Evolutionary conservation across 1,140 invertebrate species (phyloP), one percentile per base, ranked within the genome.

Genomic region (Heliothis virescens): DNA sequence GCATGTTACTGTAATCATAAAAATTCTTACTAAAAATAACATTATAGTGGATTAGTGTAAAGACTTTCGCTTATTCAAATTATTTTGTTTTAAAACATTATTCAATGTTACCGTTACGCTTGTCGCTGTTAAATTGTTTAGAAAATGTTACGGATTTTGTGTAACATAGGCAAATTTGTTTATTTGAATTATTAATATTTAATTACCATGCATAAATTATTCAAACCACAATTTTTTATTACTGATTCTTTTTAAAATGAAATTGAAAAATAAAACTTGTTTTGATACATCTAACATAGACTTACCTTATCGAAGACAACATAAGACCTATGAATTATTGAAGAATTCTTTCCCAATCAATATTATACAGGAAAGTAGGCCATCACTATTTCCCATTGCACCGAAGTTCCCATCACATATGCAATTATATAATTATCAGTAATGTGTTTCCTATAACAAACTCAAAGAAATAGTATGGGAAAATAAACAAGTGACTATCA

Each of bases 1-100:
- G 41, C 62, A 48, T 18, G 18, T 48, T 65, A 65, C 34, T 65
- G 34, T 12, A 34, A 47, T 65, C 4, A 65, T 41, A 16, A 47
- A 48, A 0, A 65, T 65, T 65, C 9, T 1, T 18, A 26, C 11
- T 47, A 75, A 62, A 62, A 50, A 41, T 41, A 41, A 34, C 34
- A 2, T 34, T 5, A 34, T 7, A 34, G 34, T 26, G 62, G 13
- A 59, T 59, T 3, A 59, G 34, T 62, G 12, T 10, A 57, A 71
- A 69, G 41, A 83, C 82, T 83, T 85, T 83, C 81, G 78, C 69
- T 83, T 83, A 84, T 84, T 84, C 60, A 84, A 79, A 84, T 84
- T 67, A 74, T 76, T 79, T 78, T 74, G 80, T 79, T 59, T 73
- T 41, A 50, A 80, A 76, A 53, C 47, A 77, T 83, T 83, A 81